Percentiles rank a stretch among this genome's conserved stretches.
Evolutionary conservation across 2,113 vertebrate species (phyloP).

Genomic region (Meriones unguiculatus): DNA sequence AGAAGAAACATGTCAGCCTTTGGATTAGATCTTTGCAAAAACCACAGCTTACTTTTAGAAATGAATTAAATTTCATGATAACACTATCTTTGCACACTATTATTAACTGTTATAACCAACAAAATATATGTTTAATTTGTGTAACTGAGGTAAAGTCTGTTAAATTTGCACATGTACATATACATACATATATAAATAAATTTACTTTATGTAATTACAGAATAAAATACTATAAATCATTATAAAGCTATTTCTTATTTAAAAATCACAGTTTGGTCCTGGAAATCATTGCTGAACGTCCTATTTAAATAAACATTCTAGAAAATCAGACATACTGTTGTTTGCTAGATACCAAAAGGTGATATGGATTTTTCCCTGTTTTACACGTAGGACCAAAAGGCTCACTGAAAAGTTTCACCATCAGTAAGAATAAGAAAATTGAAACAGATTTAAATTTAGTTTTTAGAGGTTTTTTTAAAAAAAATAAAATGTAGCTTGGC

Average conservation of each 20-base stretch:
- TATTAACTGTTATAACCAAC: background rate
- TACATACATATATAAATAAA: background rate
- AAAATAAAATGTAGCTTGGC: slow-evolving; percentile 38
- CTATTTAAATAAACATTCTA: slow-evolving; percentile 20
- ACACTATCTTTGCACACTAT: background rate
- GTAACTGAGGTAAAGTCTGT: background rate
- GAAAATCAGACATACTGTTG: background rate
- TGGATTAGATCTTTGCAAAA: background rate
- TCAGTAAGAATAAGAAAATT: background rate
- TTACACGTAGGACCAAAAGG: background rate
- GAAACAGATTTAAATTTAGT: slow-evolving; percentile 60
- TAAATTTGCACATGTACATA: background rate
- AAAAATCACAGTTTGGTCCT: slow-evolving; percentile 12
- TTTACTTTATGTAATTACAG: slow-evolving; percentile 53
- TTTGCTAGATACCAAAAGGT: background rate
- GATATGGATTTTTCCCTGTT: background rate
- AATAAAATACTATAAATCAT: slow-evolving; percentile 55
- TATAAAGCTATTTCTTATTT: slow-evolving; percentile 42
- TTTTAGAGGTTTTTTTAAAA: slow-evolving; percentile 20
- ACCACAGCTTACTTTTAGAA: background rate
- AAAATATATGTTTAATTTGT: background rate
- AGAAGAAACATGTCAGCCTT: slow-evolving; percentile 25
- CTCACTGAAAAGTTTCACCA: slow-evolving; percentile 31
- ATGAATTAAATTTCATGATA: background rate
- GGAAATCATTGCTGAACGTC: background rate